A percentile compares a stretch with the other conserved stretches of the same genome.
Evolutionary conservation across 2,888 invertebrate species (phyloP).

Genomic region (Philereme transversata): DNA sequence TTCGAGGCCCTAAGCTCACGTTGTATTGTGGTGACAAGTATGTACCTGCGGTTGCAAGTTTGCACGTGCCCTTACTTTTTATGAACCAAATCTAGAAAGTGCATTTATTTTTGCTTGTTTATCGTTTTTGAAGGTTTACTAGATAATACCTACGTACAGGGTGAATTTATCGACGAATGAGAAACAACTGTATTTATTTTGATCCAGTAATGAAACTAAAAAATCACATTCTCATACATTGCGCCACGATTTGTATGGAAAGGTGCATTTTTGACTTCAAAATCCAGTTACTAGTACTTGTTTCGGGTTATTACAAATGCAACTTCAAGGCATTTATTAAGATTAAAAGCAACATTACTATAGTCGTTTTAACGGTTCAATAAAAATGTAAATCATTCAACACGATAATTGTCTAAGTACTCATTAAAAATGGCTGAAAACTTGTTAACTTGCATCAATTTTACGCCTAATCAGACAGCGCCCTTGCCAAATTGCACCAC

Average conservation of each 20-base stretch:
- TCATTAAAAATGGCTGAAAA: background rate
- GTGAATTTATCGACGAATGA: too few relatives aligned
- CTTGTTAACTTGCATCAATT: constrained; percentile 54
- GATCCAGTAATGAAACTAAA: too few relatives aligned
- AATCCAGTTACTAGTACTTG: too few relatives aligned
- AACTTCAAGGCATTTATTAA: too few relatives aligned
- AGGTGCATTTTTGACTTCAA: too few relatives aligned
- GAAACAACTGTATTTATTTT: too few relatives aligned
- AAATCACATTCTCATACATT: too few relatives aligned
- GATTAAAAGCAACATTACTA: too few relatives aligned
- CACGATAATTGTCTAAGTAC: background rate
- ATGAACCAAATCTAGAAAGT: constrained; percentile 41
- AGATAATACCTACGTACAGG: background rate
- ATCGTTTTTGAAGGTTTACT: constrained; percentile 47
- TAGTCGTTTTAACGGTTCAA: background rate
- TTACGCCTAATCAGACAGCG: constrained; percentile 57
- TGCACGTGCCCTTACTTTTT: constrained; percentile 48
- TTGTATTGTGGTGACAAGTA: constrained; percentile 31
- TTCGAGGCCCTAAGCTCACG: constrained; percentile 18
- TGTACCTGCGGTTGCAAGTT: constrained; percentile 33
- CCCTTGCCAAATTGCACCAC: constrained; percentile 61
- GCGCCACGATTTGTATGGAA: too few relatives aligned
- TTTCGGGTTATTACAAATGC: too few relatives aligned
- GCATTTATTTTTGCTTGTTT: constrained; percentile 53
- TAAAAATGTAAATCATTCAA: background rate